A percentile compares a stretch with the other conserved stretches of the same genome.
phyloP scores from a whole-genome alignment of 2,888 invertebrate species.

The Drosophila ustulata region DNA sequence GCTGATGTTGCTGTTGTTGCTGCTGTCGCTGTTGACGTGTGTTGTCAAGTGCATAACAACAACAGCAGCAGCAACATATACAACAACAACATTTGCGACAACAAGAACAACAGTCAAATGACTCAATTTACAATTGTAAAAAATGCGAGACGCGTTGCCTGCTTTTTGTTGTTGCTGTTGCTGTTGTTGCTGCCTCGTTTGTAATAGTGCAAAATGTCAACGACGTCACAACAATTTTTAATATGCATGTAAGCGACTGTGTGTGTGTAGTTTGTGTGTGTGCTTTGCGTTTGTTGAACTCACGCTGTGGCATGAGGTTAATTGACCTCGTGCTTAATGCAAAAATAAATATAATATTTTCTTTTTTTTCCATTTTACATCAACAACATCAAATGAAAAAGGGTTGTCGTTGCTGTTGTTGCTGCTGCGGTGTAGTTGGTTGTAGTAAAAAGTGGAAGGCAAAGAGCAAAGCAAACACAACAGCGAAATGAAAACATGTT shows the following conservation, averaged over 20 bases:
- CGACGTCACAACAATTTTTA: conserved; percentile 71
- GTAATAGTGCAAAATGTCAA: conserved; percentile 76
- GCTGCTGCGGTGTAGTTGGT: conserved; percentile 54
- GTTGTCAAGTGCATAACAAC: conserved; percentile 78
- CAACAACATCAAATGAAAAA: conserved; percentile 58
- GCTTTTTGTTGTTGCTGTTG: conserved; percentile 39
- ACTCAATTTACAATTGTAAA: conserved; percentile 81
- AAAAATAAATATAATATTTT: conserved; percentile 78
- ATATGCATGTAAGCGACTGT: conserved; percentile 61
- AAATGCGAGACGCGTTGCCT: conserved; percentile 65
- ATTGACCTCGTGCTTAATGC: conserved; percentile 84
- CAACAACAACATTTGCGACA: conserved; percentile 34
- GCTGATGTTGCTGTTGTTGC: conserved; percentile 37
- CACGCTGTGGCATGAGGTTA: conserved; percentile 78
- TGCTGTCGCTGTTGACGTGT: conserved; percentile 53
- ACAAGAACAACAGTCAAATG: conserved; percentile 65
- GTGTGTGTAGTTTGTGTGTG: conserved; percentile 43
- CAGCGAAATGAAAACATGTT: conserved; percentile 66
- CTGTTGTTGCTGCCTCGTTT: conserved; percentile 57
- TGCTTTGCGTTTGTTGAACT: conserved; percentile 83
- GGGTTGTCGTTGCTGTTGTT: conserved; percentile 51
- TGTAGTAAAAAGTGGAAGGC: conserved; percentile 51
- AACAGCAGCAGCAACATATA: conserved; percentile 55
- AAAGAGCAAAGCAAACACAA: conserved; percentile 68
- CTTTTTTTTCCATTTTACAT: conserved; percentile 37